These are phyloP conservation scores for Phoenicopterus ruber DNA, from an alignment of 2,113 vertebrate genomes.

Conservation along the genomic window DNA sequence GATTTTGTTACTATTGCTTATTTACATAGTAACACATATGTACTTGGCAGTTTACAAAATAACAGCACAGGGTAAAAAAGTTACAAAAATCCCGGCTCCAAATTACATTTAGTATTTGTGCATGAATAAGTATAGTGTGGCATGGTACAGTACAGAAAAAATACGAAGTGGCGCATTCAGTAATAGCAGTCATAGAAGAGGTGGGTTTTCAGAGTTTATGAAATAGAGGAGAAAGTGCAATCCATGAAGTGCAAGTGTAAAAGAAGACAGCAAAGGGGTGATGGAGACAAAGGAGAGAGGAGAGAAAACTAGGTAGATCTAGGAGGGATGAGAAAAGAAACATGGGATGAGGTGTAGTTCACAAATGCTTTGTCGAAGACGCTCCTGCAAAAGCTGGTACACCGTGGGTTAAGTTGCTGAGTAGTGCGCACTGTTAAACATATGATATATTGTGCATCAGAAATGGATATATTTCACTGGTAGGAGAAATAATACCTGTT, in stretches of 20 bases:
- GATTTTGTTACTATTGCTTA: conserved; percentile 10
- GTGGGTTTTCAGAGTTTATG: neutral
- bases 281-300: neutral
- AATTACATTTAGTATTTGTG: neutral
- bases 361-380: neutral
- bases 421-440: neutral
- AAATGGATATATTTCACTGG: neutral
- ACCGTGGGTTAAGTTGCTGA: neutral
- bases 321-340: neutral
- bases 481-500: neutral
- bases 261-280: neutral
- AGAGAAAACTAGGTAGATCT: neutral
- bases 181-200: neutral
- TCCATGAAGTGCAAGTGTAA: neutral
- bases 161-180: neutral
- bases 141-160: neutral
- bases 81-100: neutral
- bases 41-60: neutral
- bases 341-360: neutral
- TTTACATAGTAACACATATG: neutral
- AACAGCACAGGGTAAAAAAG: neutral
- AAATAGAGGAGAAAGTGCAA: neutral
- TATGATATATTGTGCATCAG: neutral
- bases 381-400: neutral
- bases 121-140: neutral